Conservation (phyloP, 2,113 vertebrate genomes). For the Anseranas semipalmata region DNA sequence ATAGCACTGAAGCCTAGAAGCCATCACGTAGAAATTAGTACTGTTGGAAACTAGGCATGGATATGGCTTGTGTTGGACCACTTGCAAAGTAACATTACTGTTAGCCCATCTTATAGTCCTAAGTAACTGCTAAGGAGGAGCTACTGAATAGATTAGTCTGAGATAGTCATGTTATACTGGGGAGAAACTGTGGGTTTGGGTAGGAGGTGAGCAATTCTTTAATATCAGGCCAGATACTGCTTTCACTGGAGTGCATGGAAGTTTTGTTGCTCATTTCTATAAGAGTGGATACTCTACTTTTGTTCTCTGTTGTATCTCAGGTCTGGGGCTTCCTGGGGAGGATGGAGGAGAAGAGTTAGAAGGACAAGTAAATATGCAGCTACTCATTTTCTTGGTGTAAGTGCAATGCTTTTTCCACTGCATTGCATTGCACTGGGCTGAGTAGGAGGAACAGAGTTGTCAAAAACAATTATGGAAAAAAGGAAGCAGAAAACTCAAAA, state of each 20-base stretch:
- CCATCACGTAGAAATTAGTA: rapidly evolving
- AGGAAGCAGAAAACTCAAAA: not conserved
- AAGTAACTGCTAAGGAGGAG: not conserved
- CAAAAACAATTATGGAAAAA: conserved; percentile 32
- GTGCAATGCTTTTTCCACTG: not conserved
- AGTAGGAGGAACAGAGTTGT: not conserved
- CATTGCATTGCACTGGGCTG: not conserved
- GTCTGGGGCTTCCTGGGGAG: not conserved
- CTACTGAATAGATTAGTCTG: not conserved
- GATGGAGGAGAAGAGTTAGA: not conserved
- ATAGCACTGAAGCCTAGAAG: not conserved
- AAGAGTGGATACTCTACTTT: not conserved
- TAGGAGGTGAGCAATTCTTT: not conserved
- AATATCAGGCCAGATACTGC: not conserved
- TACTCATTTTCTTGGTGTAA: not conserved
- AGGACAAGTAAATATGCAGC: not conserved
- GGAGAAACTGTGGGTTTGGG: rapidly evolving
- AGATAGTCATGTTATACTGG: not conserved
- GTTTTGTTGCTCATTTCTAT: not conserved
- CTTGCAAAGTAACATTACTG: not conserved
- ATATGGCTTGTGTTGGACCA: not conserved
- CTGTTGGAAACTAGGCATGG: not conserved
- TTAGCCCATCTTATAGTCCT: not conserved
- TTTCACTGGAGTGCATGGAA: not conserved
- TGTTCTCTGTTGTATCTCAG: not conserved